Conservation (phyloP, 2,113 vertebrate genomes). For the Anhinga anhinga region DNA sequence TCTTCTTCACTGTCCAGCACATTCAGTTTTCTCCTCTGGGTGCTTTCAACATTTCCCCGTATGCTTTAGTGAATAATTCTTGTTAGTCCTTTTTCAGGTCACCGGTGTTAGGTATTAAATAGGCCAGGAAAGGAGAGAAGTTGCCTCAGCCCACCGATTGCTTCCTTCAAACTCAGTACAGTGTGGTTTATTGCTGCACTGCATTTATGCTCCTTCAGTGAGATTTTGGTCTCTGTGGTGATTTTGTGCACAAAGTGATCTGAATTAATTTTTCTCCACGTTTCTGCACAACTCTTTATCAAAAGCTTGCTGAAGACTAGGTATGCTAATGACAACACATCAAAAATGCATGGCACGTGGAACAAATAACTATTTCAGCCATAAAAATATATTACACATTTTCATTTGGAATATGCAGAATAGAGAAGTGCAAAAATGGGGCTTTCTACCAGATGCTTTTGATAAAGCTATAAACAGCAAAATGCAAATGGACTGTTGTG, state of each 20-base stretch:
- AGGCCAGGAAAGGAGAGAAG: background rate
- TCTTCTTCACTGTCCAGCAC: background rate
- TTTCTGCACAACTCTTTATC: background rate
- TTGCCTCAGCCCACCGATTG: background rate
- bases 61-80: background rate
- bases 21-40: background rate
- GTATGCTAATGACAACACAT: background rate
- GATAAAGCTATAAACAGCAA: background rate
- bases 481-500: background rate
- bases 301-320: conserved; percentile 6
- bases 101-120: background rate
- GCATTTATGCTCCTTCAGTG: background rate
- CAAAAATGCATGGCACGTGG: background rate
- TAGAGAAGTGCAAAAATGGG: background rate
- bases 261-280: background rate
- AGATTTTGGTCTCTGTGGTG: background rate
- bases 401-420: background rate
- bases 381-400: background rate
- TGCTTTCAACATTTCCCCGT: background rate
- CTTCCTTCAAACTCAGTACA: background rate
- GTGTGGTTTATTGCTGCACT: background rate
- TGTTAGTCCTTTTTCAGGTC: background rate
- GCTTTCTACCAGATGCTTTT: background rate
- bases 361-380: conserved; percentile 1
- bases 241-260: background rate